Percentiles rank a stretch among this genome's conserved stretches.
phyloP scores from a whole-genome alignment of 2,888 invertebrate species.

The Melanargia galathea region DNA sequence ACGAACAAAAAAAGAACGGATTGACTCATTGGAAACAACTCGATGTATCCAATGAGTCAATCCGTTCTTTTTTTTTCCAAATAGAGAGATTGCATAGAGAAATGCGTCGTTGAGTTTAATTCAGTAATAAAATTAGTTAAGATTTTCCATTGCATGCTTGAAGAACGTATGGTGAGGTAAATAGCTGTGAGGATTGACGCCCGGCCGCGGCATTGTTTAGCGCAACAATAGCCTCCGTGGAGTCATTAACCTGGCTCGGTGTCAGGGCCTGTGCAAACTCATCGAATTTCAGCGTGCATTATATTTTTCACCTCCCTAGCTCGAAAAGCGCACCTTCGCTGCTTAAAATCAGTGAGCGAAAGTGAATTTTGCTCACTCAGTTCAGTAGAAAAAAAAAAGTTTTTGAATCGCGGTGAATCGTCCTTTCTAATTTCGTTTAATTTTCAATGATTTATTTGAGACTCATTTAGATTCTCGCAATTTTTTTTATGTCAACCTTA shows the following conservation, averaged over 20 bases:
- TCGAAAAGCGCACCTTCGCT: too few species aligned
- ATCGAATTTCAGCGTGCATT: background rate
- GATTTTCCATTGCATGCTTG: constrained; percentile 9
- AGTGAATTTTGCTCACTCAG: too few species aligned
- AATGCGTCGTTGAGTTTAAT: background rate
- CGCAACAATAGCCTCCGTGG: constrained; percentile 78
- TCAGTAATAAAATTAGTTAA: constrained; percentile 2
- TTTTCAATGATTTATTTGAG: too few species aligned
- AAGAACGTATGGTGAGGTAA: constrained; percentile 54
- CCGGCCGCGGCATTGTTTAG: constrained; percentile 75
- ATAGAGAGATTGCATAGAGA: background rate
- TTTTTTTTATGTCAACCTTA: too few species aligned
- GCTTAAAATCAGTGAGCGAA: too few species aligned
- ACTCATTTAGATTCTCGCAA: too few species aligned
- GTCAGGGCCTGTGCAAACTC: constrained; percentile 46
- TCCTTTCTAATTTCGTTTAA: too few species aligned
- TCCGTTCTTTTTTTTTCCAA: background rate
- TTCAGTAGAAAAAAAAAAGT: too few species aligned
- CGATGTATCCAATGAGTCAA: background rate
- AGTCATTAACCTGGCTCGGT: constrained; percentile 80
- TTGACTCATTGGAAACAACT: too few species aligned
- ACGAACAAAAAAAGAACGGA: too few species aligned
- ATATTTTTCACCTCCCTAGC: too few species aligned
- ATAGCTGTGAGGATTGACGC: constrained; percentile 72
- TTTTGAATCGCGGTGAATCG: too few species aligned